Evolutionary conservation across 2,797 vertebrate genomes (phyloP), one percentile per base, ranked within the genome.

Genomic region (Ambastaia sidthimunki): DNA sequence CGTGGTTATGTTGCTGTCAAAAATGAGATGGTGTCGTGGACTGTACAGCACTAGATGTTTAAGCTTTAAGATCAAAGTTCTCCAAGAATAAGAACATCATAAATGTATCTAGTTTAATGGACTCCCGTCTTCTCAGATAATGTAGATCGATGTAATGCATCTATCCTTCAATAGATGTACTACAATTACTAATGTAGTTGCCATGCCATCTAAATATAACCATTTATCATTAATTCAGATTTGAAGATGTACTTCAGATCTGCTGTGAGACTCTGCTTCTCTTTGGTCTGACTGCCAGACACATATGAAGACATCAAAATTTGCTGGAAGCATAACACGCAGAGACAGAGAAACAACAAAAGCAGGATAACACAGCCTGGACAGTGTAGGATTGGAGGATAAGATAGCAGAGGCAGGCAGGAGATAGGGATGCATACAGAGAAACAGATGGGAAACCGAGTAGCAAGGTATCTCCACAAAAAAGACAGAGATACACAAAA

Each of bases 361-460:
- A 59, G 59, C 57, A 62, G 66, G 15, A 78, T 71, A 63, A 71
- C 19, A 78, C 7, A 65, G 48, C 28, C 15, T 55, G 57, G 67
- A 70, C 28, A 71, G 68, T 78, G 57, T 65, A 54, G 68, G 59
- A 78, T 78, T 41, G 65, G 57, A 25, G 19, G 57, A 78, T 71
- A 78, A 71, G 47, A 71, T 63, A 54, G 68, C 47, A 78, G 68
- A 63, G 76, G 71, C 76, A 78, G 68, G 57, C 68, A 71, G 76
- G 28, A 63, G 59, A 78, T 78, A 37, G 28, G 57, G 76, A 63
- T 41, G 23, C 76, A 63, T 44, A 60, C 13, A 60, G 34, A 37
- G 68, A 70, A 48, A 68, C 25, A 71, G 68, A 78, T 63, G 76
- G 68, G 57, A 52, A 47, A n/a, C 57, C 60, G 59, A 77, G 28